Evolutionary conservation across 2,888 invertebrate genomes (phyloP).

Genomic region (Trichopria drosophilae): DNA sequence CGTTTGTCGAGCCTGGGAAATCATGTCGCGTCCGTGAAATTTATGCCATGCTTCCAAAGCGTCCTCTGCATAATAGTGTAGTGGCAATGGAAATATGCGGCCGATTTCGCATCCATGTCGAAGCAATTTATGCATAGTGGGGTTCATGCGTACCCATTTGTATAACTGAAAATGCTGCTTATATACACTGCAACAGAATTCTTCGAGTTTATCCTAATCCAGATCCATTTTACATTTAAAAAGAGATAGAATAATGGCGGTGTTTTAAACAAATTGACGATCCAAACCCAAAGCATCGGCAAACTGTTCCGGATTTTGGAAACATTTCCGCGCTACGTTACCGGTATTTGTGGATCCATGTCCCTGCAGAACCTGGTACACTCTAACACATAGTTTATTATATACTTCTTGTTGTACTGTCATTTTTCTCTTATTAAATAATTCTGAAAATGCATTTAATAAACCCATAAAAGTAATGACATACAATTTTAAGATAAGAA

Average conservation of each 20-base stretch:
- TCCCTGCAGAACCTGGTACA: background rate
- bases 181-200: background rate
- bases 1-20: background rate
- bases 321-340: background rate
- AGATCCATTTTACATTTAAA: constrained; percentile 2
- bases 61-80: too few species aligned
- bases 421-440: background rate
- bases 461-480: too few species aligned
- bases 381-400: background rate
- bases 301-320: constrained; percentile 1
- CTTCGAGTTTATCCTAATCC: background rate
- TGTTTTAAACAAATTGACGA: background rate
- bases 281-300: background rate
- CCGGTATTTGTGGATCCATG: background rate
- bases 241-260: background rate
- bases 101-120: background rate
- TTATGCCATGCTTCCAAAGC: constrained; percentile 3
- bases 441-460: too few species aligned
- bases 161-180: background rate
- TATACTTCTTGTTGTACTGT: background rate
- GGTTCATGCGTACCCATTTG: background rate
- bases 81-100: background rate
- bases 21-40: background rate
- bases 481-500: too few species aligned
- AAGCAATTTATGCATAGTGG: constrained; percentile 1